Conservation (phyloP, 2,888 invertebrate species). For the Papilio gigon region DNA sequence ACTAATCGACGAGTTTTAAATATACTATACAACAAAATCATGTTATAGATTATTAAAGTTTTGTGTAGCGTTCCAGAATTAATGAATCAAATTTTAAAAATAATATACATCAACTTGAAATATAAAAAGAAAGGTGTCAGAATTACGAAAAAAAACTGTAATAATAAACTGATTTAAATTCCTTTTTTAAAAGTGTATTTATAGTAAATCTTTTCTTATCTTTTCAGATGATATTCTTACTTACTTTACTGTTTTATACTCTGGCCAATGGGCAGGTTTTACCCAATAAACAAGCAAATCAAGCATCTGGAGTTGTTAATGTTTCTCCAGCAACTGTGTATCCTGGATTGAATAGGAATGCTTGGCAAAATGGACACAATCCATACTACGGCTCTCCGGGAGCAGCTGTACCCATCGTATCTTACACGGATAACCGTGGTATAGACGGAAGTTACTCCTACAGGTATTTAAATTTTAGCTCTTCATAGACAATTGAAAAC, state of each 20-base stretch:
- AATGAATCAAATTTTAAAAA: no score
- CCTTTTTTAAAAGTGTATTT: not conserved
- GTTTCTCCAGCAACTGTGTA: constrained; percentile 43
- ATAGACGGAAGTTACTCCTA: constrained; percentile 84
- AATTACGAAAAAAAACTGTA: no score
- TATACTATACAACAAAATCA: no score
- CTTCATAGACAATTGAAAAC: no score
- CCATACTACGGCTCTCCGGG: constrained; percentile 61
- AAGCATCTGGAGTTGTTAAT: constrained; percentile 37
- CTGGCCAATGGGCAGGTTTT: constrained; percentile 38
- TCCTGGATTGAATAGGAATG: constrained; percentile 48
- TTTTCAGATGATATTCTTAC: constrained; percentile 53
- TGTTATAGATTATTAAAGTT: no score
- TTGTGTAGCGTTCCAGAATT: not conserved
- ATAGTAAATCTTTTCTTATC: constrained; percentile 7
- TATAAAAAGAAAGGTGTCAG: not conserved
- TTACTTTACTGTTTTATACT: constrained; percentile 29
- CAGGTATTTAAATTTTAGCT: constrained; percentile 58
- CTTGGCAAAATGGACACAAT: constrained; percentile 51
- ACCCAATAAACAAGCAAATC: constrained; percentile 9
- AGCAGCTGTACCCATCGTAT: constrained; percentile 76
- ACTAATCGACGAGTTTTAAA: no score
- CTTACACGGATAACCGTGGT: constrained; percentile 80
- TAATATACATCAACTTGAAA: no score
- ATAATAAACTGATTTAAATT: no score